A percentile compares a stretch with the other conserved stretches of the same genome.
These are phyloP conservation scores for Coturnix japonica DNA, from an alignment of 2,113 vertebrate genomes.

Conservation along the genomic window DNA sequence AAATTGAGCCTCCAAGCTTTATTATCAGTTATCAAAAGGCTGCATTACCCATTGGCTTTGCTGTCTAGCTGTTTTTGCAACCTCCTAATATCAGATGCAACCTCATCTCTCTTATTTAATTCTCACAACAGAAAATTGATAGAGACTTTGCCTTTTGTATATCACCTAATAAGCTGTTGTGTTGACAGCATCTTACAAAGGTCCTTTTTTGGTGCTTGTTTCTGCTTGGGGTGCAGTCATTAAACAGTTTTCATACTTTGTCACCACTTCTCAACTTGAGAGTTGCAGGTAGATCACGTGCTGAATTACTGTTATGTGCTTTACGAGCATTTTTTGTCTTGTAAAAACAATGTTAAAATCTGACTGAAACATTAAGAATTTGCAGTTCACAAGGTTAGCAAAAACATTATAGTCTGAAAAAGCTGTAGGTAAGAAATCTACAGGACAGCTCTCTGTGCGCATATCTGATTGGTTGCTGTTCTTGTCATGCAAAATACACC, in stretches of 20 bases:
- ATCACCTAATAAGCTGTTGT: neutral
- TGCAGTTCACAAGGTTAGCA: neutral
- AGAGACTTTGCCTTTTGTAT: neutral
- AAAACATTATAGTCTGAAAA: neutral
- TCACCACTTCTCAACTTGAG: neutral
- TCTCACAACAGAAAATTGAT: neutral
- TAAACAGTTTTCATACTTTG: neutral
- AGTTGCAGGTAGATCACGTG: neutral
- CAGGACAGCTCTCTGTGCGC: neutral
- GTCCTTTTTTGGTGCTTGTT: neutral
- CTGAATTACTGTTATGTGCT: neutral
- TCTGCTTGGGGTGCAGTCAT: neutral
- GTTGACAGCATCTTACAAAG: neutral
- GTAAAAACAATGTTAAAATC: neutral
- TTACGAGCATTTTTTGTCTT: neutral
- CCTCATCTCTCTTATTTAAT: neutral
- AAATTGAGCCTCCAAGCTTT: neutral
- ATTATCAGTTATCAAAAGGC: neutral
- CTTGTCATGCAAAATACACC: neutral
- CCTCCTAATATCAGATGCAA: rapidly evolving
- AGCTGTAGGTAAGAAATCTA: neutral
- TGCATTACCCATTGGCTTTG: neutral
- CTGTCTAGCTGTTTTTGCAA: neutral
- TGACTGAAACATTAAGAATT: neutral
- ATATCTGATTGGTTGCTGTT: neutral